A percentile compares a stretch with the other conserved stretches of the same genome.
phyloP scores from a whole-genome alignment of 2,113 vertebrate species.

The Pelobates fuscus region DNA sequence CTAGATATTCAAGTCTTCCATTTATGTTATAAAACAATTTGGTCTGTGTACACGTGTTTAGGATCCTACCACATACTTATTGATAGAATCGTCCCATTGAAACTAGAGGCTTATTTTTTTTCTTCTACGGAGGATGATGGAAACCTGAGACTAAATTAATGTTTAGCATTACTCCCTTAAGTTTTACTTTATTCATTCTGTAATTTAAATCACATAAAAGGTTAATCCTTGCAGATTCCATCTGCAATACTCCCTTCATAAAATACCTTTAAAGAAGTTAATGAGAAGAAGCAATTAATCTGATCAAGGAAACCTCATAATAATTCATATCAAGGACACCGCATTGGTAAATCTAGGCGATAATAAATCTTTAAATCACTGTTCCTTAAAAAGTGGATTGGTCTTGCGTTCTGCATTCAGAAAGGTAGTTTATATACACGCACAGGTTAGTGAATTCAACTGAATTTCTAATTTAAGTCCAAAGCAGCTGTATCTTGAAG shows the following conservation, averaged over 20 bases:
- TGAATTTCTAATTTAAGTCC: too few species aligned
- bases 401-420: conserved; percentile 21
- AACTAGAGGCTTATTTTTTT: too few species aligned
- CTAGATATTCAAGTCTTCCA: too few species aligned
- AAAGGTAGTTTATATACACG: conserved; percentile 19
- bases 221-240: conserved; percentile 13
- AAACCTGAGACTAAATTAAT: too few species aligned
- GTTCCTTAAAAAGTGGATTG: conserved; percentile 19
- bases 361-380: conserved; percentile 37
- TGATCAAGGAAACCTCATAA: conserved; percentile 11
- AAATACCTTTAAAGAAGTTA: conserved; percentile 18
- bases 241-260: conserved; percentile 14
- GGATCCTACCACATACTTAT: too few species aligned
- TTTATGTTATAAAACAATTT: too few species aligned
- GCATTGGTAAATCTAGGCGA: conserved; percentile 13
- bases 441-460: too few species aligned
- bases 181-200: not conserved
- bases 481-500: too few species aligned
- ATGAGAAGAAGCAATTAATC: conserved; percentile 37
- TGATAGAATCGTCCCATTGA: too few species aligned
- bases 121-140: too few species aligned
- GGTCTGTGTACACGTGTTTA: too few species aligned
- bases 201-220: not conserved
- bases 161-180: too few species aligned
- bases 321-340: conserved; percentile 38